phyloP scores from a whole-genome alignment of 2,797 vertebrate species.

The Anolis apletophallus region DNA sequence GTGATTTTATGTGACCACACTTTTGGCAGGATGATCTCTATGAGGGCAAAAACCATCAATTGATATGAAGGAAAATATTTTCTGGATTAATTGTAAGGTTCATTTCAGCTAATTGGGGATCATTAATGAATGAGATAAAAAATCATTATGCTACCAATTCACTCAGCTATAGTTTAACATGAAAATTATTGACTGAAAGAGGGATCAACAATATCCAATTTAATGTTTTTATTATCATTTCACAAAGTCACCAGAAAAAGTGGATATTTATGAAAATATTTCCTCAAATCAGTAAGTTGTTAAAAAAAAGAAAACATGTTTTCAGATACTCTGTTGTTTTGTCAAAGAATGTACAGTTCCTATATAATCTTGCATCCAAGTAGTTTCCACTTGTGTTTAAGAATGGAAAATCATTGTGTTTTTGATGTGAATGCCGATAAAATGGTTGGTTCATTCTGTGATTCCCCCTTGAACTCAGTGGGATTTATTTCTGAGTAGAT shows the following conservation, averaged over 20 bases:
- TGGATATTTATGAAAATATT: neutral
- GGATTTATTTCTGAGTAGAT: neutral
- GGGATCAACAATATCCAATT: neutral
- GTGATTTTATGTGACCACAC: neutral
- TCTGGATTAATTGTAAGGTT: neutral
- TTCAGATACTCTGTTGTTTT: neutral
- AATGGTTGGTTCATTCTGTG: neutral
- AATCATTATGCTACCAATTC: neutral
- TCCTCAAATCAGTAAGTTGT: neutral
- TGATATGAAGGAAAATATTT: conserved; percentile 2
- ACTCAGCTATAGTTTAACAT: neutral
- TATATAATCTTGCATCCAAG: neutral
- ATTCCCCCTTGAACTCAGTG: neutral
- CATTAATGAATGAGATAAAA: neutral
- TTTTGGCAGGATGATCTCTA: neutral
- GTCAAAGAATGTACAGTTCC: neutral
- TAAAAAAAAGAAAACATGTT: neutral
- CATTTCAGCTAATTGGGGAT: neutral
- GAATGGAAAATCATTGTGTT: neutral
- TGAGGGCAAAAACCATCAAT: neutral
- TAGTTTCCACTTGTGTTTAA: neutral
- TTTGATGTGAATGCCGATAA: conserved; percentile 21
- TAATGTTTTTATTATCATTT: neutral
- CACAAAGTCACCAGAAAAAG: neutral
- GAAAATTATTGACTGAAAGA: neutral